Percentiles rank a stretch among this genome's conserved stretches.
phyloP scores from a whole-genome alignment of 2,797 vertebrate genomes.

The Channallabes apus region DNA sequence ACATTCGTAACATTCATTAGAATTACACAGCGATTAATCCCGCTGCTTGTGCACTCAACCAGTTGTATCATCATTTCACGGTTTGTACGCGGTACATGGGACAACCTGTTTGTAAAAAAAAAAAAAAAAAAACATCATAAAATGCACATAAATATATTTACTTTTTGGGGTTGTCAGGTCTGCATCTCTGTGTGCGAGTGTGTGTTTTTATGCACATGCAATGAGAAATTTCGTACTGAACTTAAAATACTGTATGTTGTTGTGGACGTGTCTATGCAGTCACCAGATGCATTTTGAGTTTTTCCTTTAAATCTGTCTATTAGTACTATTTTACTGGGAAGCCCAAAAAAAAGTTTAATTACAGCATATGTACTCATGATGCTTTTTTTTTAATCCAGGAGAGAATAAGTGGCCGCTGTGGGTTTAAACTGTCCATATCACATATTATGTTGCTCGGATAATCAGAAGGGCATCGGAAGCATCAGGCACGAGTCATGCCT shows the following conservation, averaged over 20 bases:
- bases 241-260: background rate
- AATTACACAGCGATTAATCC: background rate
- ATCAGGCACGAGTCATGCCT: conserved; percentile 16
- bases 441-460: conserved; percentile 24
- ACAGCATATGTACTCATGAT: background rate
- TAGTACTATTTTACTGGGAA: background rate
- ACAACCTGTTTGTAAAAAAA: background rate
- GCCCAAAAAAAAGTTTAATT: background rate
- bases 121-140: background rate
- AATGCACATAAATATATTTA: background rate
- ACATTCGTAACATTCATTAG: too few species aligned
- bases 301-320: background rate
- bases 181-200: background rate
- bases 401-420: background rate
- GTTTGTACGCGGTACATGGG: background rate
- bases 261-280: background rate
- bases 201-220: too few species aligned
- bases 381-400: background rate
- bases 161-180: background rate
- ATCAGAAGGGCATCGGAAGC: conserved; percentile 33
- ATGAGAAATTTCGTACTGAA: background rate
- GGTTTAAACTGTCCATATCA: background rate
- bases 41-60: background rate
- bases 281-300: too few species aligned
- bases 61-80: background rate